Percentiles rank a stretch among this genome's conserved stretches.
These are phyloP conservation scores for Malthinus flaveolus DNA, from an alignment of 2,888 invertebrate species.

Conservation along the genomic window DNA sequence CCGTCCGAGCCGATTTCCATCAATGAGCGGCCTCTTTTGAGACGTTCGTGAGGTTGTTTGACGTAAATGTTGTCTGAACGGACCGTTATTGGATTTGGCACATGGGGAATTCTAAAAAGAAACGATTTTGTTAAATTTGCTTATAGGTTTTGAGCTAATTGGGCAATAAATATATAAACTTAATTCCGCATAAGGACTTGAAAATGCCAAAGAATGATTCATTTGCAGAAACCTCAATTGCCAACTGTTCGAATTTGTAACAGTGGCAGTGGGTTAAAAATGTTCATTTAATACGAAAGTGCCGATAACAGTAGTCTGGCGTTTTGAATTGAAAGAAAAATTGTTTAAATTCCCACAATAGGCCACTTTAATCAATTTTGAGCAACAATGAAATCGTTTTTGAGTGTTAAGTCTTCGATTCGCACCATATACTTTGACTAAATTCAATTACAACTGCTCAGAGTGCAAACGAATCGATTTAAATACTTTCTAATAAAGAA, in stretches of 20 bases:
- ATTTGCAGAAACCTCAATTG: background rate
- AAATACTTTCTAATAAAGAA: conserved; percentile 14
- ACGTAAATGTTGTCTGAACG: conserved; percentile 67
- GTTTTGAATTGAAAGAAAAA: too few species aligned
- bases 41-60: conserved; percentile 54
- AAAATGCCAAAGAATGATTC: background rate
- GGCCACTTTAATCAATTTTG: too few species aligned
- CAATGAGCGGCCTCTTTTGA: conserved; percentile 67
- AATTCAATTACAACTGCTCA: background rate
- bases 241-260: background rate
- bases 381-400: background rate
- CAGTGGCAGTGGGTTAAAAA: background rate
- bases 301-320: too few species aligned
- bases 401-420: background rate
- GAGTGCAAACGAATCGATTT: background rate
- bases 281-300: too few species aligned
- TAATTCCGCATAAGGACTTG: background rate
- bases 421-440: background rate
- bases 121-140: background rate
- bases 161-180: background rate
- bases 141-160: background rate
- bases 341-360: too few species aligned
- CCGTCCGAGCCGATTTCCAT: conserved; percentile 70
- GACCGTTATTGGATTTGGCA: conserved; percentile 71
- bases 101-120: conserved; percentile 50